Base-by-base conservation (phyloP, 2,113 vertebrate genomes). In the Scomber scombrus region DNA sequence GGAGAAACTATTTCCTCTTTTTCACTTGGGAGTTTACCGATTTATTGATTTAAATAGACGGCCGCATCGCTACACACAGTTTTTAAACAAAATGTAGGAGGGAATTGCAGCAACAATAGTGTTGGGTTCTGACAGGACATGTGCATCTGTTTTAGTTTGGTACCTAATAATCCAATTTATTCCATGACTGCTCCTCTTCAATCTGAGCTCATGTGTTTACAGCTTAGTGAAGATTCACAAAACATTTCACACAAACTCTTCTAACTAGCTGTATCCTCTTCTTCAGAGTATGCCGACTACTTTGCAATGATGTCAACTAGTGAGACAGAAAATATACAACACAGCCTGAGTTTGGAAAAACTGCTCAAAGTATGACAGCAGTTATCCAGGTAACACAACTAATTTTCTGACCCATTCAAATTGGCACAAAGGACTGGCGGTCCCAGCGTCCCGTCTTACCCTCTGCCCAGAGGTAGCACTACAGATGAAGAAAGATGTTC, bases 101-200 rank as follows among this genome's bases (percentile, higher is more conserved):
- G 65, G 73, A 75, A 64, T 26, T 51, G 23, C 62, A 56, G 60
- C 50, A 57, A 54, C 50, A 57, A 60, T 34, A 23, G 69, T 52
- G 26, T 63, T 23, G 1, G 3, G 16, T 55, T 78, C 55, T 21
- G 65, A 57, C n/a, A 31, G 64, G n/a, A 65, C n/a, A 26, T 26
- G 46, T 56, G 56, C 29, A 34, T 50, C 21, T 16, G 71, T 65
- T 77, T 31, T 46, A 31, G 65, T 74, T 56, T 50, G 58, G 31
- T 55, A 14, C 12, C 65, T 54, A 29, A 69, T 52, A 29, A 61
- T 49, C 54, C 23, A 23, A 65, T 55, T 80, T 64, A 68, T 43
- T 74, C 43, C 23, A 54, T 26, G 70, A 67, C 43, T 57, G 78
- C 60, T 70, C 16, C 26, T 75, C 50, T 34, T 66, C 45, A 50